Evolutionary conservation across 2,888 invertebrate species (phyloP), one percentile per base, ranked within the genome.

Genomic region (Alloscopus bannaensis): DNA sequence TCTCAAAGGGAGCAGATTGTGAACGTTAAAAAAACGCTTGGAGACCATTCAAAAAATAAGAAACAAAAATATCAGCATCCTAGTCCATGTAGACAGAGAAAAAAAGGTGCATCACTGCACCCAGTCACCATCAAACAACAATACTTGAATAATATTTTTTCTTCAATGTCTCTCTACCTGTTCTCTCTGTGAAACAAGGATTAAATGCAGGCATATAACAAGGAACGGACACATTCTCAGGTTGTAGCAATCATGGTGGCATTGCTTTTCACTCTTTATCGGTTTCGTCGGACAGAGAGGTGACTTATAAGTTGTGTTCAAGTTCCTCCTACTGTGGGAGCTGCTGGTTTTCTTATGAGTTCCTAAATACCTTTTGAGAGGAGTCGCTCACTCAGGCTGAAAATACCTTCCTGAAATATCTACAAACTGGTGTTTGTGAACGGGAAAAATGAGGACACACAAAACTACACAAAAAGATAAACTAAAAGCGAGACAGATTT

Each of bases 331-430:
- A 50, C 71, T 62, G 71, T 60, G 71, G 60, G 22, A 50, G 60
- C 40, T 71, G 47, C 60, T 71, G 71, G 62, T 71, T 68, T 59
- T 36, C 70, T 52, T 70, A 59, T 45, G n/a, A n/a, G n/a, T n/a
- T n/a, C n/a, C n/a, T n/a, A n/a, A n/a, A n/a, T n/a, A n/a, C n/a
- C n/a, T n/a, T n/a, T n/a, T n/a, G n/a, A n/a, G n/a, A n/a, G n/a
- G n/a, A n/a, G n/a, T n/a, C n/a, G n/a, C n/a, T n/a, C n/a, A n/a
- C n/a, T n/a, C n/a, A n/a, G n/a, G n/a, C n/a, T n/a, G n/a, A n/a
- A n/a, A n/a, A n/a, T n/a, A n/a, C n/a, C n/a, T n/a, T n/a, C n/a
- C n/a, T n/a, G n/a, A n/a, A n/a, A n/a, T n/a, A n/a, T n/a, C n/a
- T n/a, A n/a, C n/a, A n/a, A n/a, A n/a, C n/a, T n/a, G n/a, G n/a